phyloP scores from a whole-genome alignment of 2,888 invertebrate genomes.

The Eupithecia exiguata region DNA sequence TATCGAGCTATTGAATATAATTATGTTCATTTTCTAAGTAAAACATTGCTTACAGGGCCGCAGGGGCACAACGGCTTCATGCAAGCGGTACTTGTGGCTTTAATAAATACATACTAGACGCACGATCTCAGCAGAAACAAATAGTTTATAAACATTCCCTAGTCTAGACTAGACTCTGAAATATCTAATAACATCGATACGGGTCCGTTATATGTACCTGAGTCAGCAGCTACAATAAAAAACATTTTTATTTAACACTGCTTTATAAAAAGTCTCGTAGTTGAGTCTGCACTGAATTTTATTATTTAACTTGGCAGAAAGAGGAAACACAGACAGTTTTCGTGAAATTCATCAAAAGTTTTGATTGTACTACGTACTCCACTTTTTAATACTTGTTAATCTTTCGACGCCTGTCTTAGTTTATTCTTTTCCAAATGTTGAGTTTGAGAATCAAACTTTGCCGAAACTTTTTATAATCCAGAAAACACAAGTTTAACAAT shows the following conservation, averaged over 20 bases:
- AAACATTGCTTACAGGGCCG: not conserved
- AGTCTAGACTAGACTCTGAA: conserved; percentile 38
- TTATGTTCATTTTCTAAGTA: not conserved
- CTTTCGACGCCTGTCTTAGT: conserved; percentile 59
- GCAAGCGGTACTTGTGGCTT: not conserved
- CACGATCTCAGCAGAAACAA: conserved; percentile 22
- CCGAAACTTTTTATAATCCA: conserved; percentile 12
- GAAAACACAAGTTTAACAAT: not conserved
- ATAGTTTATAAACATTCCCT: conserved; percentile 29
- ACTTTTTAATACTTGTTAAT: conserved; percentile 69
- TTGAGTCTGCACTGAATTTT: conserved; percentile 66
- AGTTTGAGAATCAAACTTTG: conserved; percentile 49
- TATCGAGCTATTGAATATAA: not conserved
- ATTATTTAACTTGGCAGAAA: conserved; percentile 76
- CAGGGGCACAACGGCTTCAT: not conserved
- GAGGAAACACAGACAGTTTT: conserved; percentile 79
- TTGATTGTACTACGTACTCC: conserved; percentile 78
- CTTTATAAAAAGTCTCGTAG: conserved; percentile 59
- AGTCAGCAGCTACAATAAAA: conserved; percentile 35
- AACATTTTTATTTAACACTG: conserved; percentile 47
- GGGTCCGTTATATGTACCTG: conserved; percentile 25
- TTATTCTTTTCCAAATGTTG: conserved; percentile 55
- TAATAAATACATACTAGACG: conserved; percentile 22
- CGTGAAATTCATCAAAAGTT: conserved; percentile 81
- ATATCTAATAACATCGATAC: conserved; percentile 38